A percentile compares a stretch with the other conserved stretches of the same genome.
These are phyloP conservation scores for Nomada fabriciana DNA, from an alignment of 2,888 invertebrate species.

Conservation along the genomic window DNA sequence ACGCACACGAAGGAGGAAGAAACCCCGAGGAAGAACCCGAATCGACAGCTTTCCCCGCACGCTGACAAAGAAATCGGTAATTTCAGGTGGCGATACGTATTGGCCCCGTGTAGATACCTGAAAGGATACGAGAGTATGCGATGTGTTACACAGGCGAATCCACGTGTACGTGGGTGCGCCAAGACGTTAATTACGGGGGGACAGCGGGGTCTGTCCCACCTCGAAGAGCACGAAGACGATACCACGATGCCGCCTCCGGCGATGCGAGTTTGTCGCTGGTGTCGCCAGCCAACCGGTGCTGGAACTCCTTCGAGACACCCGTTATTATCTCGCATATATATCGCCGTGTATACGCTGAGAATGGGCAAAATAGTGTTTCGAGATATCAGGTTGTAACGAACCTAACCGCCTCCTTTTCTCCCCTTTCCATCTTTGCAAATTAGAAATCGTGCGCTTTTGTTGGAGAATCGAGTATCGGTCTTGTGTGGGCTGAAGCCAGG, in stretches of 20 bases:
- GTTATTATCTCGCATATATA: constrained; percentile 69
- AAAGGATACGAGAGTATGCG: constrained; percentile 46
- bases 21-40: too few relatives aligned
- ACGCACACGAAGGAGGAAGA: too few relatives aligned
- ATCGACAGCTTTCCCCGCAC: constrained; percentile 10
- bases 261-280: constrained; percentile 73
- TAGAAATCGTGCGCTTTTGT: constrained; percentile 18
- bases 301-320: constrained; percentile 61
- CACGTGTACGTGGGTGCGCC: constrained; percentile 68
- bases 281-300: constrained; percentile 60
- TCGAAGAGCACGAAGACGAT: constrained; percentile 73
- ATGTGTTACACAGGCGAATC: constrained; percentile 49
- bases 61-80: constrained; percentile 56
- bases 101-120: constrained; percentile 50
- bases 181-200: constrained; percentile 77
- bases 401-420: background rate
- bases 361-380: constrained; percentile 53
- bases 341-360: constrained; percentile 39
- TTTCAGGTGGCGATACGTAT: constrained; percentile 61
- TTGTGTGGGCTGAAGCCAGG: too few relatives aligned
- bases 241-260: constrained; percentile 73
- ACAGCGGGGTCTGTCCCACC: constrained; percentile 69
- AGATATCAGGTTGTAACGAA: constrained; percentile 53
- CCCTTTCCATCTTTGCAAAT: constrained; percentile 10
- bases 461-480: background rate